Conservation (phyloP, 2,888 invertebrate species). For the Ennomos fuscantarius region DNA sequence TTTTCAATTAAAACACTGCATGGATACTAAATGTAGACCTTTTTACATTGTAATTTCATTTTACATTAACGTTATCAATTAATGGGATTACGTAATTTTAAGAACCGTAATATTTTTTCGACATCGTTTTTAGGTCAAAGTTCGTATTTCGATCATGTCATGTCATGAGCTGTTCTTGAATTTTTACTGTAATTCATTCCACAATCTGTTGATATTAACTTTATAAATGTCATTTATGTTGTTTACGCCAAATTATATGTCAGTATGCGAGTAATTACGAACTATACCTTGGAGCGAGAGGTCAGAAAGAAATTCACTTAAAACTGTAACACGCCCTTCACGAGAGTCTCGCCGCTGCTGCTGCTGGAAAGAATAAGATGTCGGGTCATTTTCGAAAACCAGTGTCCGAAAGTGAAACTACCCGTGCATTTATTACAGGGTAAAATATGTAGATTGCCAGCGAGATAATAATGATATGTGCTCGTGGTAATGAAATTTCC, state of each 20-base stretch:
- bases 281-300: constrained; percentile 81
- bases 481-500: constrained; percentile 85
- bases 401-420: constrained; percentile 84
- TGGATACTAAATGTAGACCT: too few species aligned
- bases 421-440: constrained; percentile 82
- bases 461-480: constrained; percentile 85
- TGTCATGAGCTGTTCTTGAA: constrained; percentile 28
- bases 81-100: too few species aligned
- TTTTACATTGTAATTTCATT: too few species aligned
- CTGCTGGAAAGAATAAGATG: constrained; percentile 66
- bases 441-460: constrained; percentile 85
- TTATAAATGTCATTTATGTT: constrained; percentile 76
- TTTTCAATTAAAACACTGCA: not conserved
- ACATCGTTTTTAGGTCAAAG: constrained; percentile 21
- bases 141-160: constrained; percentile 28
- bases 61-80: too few species aligned
- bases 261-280: constrained; percentile 72
- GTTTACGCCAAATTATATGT: constrained; percentile 77
- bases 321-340: constrained; percentile 83
- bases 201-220: constrained; percentile 46
- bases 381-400: constrained; percentile 84
- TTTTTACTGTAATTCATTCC: constrained; percentile 41
- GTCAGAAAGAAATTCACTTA: constrained; percentile 85
- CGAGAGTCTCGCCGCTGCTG: constrained; percentile 61
- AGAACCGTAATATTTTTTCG: too few species aligned